Conservation (phyloP, 2,113 vertebrate genomes). For the Microcebus ravelobensis region DNA sequence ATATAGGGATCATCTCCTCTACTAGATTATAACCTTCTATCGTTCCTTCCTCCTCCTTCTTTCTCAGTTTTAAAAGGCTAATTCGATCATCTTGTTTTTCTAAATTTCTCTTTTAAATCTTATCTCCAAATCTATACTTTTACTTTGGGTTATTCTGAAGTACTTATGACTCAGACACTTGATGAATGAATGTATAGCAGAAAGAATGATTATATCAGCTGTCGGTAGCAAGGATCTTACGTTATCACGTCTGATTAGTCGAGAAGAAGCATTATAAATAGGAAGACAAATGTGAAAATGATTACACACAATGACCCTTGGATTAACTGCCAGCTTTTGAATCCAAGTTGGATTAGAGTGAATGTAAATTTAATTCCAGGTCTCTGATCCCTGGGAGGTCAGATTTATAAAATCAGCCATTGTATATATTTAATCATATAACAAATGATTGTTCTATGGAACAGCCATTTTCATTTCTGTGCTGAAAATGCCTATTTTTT, state of each 20-base stretch:
- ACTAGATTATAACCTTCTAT: background rate
- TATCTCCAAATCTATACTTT: background rate
- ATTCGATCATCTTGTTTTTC: background rate
- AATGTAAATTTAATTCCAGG: background rate
- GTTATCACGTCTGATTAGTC: background rate
- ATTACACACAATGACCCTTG: background rate
- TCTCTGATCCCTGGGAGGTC: background rate
- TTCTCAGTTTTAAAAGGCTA: background rate
- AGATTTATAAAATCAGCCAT: background rate
- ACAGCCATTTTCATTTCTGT: background rate
- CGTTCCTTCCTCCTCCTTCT: background rate
- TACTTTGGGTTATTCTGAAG: background rate
- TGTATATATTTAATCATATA: background rate
- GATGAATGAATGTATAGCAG: background rate
- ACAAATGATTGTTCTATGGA: background rate
- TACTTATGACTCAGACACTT: background rate
- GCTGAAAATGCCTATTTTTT: background rate
- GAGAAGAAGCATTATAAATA: background rate
- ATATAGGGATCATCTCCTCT: background rate
- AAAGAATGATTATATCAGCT: background rate
- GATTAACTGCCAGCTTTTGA: background rate
- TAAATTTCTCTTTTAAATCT: background rate
- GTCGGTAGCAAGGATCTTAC: background rate
- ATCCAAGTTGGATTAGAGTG: background rate
- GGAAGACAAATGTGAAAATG: background rate